phyloP scores from a whole-genome alignment of 2,113 vertebrate genomes.

The Myodes glareolus region DNA sequence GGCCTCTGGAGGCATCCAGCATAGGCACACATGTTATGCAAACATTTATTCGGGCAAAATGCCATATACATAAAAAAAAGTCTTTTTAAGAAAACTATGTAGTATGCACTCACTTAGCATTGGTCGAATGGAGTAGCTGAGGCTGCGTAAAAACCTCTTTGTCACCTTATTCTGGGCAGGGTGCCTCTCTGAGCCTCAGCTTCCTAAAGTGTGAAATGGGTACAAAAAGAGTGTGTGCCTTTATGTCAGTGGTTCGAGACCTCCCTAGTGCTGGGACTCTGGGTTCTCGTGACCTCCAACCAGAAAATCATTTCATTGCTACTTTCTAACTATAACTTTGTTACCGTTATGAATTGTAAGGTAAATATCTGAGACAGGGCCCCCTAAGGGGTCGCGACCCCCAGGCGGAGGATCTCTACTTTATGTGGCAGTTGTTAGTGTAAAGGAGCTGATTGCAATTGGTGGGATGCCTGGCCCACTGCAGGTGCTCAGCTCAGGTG shows the following conservation, averaged over 20 bases:
- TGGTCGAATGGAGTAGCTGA: background rate
- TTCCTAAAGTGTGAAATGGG: background rate
- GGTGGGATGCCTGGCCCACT: background rate
- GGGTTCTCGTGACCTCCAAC: background rate
- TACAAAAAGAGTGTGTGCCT: background rate
- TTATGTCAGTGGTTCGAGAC: background rate
- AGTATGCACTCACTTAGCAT: background rate
- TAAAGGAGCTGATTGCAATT: fast-evolving
- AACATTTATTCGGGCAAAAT: background rate
- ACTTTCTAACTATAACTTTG: background rate
- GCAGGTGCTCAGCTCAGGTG: background rate
- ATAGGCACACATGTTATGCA: background rate
- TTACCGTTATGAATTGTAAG: background rate
- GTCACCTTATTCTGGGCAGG: background rate
- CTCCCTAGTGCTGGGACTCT: too few relatives aligned
- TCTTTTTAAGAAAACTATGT: background rate
- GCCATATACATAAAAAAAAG: background rate
- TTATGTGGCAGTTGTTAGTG: fast-evolving
- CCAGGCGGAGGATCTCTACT: background rate
- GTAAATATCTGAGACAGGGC: too few relatives aligned
- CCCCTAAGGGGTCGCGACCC: background rate
- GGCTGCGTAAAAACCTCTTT: background rate
- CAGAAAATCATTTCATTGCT: background rate
- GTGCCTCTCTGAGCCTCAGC: background rate
- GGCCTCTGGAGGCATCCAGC: too few relatives aligned